These are phyloP conservation scores for Dipodomys spectabilis DNA, from an alignment of 2,113 vertebrate species.

Conservation along the genomic window DNA sequence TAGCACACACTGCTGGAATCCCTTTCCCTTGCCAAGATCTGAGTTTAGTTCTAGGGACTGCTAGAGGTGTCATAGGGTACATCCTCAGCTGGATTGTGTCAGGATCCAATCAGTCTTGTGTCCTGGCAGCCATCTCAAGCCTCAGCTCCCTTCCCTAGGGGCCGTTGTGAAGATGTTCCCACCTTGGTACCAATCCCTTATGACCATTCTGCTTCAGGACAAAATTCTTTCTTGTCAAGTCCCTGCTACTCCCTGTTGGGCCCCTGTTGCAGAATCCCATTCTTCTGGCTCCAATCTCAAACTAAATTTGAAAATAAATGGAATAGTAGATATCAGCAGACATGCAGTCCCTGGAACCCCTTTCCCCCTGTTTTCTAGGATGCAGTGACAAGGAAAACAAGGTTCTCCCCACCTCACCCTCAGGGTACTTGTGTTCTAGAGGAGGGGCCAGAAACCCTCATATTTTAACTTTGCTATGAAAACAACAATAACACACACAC, in stretches of 20 bases:
- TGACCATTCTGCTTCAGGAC: neutral
- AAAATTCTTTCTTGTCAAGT: neutral
- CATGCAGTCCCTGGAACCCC: neutral
- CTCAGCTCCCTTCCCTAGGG: neutral
- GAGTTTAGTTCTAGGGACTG: neutral
- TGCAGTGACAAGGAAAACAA: neutral
- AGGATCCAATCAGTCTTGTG: neutral
- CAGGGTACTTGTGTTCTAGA: neutral
- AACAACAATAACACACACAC: neutral
- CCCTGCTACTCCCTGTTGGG: no score
- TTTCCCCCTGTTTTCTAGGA: neutral
- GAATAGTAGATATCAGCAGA: neutral
- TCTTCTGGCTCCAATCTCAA: neutral
- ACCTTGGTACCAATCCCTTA: neutral
- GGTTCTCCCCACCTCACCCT: no score
- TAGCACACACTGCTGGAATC: neutral
- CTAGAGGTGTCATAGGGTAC: neutral
- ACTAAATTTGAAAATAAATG: neutral
- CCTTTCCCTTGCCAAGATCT: neutral
- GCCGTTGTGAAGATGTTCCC: neutral
- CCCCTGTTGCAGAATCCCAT: neutral
- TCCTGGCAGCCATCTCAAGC: neutral
- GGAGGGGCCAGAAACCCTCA: neutral
- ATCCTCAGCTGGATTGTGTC: neutral
- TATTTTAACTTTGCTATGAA: neutral